These are phyloP conservation scores for Trichacis sp. DNA, from an alignment of 2,888 invertebrate species.

Conservation along the genomic window DNA sequence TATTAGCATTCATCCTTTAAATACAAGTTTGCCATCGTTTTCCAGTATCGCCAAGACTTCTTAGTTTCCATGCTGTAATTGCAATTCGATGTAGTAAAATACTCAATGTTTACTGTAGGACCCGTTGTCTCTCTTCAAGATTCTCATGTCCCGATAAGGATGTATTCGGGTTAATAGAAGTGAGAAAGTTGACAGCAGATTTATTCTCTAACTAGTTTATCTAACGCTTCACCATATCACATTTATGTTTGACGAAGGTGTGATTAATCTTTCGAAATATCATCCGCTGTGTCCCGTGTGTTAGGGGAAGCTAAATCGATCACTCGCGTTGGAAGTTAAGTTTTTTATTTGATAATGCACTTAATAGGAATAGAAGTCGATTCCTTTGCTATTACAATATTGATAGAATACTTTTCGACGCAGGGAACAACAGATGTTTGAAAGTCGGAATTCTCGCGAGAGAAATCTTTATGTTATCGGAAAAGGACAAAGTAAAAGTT, in stretches of 20 bases:
- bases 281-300: conserved; percentile 9
- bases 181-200: neutral
- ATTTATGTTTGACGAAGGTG: conserved; percentile 3
- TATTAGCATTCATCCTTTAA: neutral
- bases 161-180: neutral
- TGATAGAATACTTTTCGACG: too few relatives aligned
- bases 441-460: neutral
- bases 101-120: neutral
- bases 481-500: too few relatives aligned
- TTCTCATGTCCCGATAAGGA: neutral
- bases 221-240: conserved; percentile 5
- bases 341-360: too few relatives aligned
- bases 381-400: too few relatives aligned
- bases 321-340: too few relatives aligned
- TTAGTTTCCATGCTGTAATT: neutral
- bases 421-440: too few relatives aligned
- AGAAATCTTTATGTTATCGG: too few relatives aligned
- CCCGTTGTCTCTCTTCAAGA: neutral
- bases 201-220: conserved; percentile 6
- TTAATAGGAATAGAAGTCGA: too few relatives aligned
- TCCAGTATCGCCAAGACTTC: neutral
- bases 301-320: neutral
- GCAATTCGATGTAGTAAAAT: neutral
- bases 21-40: neutral
- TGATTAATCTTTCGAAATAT: conserved; percentile 8